Conservation (phyloP, 2,113 vertebrate genomes). For the Eubucco bourcierii region DNA sequence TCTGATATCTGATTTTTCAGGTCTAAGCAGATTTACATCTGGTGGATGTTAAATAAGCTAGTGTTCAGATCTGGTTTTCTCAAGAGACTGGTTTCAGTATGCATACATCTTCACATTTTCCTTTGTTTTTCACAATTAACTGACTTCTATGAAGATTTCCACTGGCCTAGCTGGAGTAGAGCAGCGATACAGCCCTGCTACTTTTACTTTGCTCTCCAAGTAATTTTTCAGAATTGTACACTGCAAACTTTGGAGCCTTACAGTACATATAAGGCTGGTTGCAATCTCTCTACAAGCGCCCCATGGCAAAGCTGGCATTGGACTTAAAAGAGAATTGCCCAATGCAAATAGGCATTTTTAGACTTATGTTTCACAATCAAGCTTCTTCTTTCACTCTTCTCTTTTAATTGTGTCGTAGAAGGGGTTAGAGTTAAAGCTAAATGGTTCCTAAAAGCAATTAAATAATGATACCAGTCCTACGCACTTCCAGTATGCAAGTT, state of each 20-base stretch:
- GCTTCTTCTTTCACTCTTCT: background rate
- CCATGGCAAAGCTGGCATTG: background rate
- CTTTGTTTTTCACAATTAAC: background rate
- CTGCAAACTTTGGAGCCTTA: background rate
- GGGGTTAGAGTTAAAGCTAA: background rate
- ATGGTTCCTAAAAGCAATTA: background rate
- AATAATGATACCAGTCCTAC: background rate
- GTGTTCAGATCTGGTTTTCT: background rate
- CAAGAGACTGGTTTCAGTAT: background rate
- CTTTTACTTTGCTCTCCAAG: background rate
- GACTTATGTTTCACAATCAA: background rate
- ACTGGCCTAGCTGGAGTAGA: background rate
- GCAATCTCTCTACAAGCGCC: background rate
- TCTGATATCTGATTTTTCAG: constrained; percentile 1
- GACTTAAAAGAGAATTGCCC: background rate
- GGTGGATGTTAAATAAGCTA: background rate
- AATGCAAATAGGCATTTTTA: background rate
- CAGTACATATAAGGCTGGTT: rapidly evolving
- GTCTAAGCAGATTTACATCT: background rate
- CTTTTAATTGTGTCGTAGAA: background rate
- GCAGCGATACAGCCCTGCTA: background rate
- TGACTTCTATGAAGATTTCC: background rate
- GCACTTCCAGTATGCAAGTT: background rate
- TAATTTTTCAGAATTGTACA: background rate
- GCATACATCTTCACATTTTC: background rate